Evolutionary conservation across 2,797 vertebrate species (phyloP).

Genomic region (Sitta carolinensis): DNA sequence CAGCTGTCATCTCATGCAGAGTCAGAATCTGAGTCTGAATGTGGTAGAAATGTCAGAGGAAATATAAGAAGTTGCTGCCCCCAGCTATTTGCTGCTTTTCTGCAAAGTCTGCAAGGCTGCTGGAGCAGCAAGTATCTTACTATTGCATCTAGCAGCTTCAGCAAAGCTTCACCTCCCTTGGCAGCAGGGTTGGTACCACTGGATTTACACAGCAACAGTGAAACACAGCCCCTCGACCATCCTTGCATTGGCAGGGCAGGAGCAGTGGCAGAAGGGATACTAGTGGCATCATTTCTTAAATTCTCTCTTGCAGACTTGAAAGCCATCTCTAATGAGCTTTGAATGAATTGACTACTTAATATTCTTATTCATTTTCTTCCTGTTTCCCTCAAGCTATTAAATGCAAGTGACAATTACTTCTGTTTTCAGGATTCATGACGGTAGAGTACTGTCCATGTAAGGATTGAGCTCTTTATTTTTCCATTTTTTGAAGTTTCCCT

Average conservation of each 20-base stretch:
- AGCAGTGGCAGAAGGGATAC: neutral
- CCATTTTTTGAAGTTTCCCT: neutral
- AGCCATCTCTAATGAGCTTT: neutral
- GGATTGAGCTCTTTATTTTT: neutral
- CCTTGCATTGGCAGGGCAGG: neutral
- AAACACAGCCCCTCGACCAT: neutral
- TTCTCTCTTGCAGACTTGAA: neutral
- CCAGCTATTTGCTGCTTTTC: slow-evolving; percentile 6
- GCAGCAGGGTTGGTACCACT: neutral
- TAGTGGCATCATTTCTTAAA: neutral
- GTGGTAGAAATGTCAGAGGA: neutral
- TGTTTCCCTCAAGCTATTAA: neutral
- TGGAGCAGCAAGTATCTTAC: neutral
- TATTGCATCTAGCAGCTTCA: slow-evolving; percentile 7
- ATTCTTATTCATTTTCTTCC: neutral
- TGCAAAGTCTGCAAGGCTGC: slow-evolving; percentile 3
- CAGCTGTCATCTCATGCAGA: neutral
- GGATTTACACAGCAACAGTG: neutral
- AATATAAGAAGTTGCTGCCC: neutral
- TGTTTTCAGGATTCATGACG: neutral
- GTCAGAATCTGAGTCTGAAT: neutral
- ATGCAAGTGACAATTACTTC: neutral
- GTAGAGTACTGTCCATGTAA: neutral
- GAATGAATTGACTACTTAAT: neutral
- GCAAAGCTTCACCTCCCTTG: neutral